phyloP scores from a whole-genome alignment of 1,140 invertebrate genomes.

The Tetragonula clypearis region DNA sequence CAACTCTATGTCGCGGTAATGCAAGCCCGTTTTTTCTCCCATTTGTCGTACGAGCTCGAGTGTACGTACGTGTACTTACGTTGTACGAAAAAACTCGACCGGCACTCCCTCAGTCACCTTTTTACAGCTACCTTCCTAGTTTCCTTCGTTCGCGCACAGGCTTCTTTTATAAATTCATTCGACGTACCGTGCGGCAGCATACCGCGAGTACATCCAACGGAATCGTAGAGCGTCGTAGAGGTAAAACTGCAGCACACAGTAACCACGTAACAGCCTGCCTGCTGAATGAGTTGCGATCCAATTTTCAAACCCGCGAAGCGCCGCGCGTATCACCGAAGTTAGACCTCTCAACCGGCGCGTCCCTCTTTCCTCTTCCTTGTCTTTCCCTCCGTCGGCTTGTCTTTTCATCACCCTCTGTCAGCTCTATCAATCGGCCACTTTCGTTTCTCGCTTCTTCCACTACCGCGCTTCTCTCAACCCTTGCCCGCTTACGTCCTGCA shows the following conservation, averaged over 20 bases:
- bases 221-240: neutral
- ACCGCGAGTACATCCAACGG: neutral
- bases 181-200: neutral
- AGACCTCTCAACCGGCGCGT: neutral
- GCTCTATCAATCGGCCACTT: neutral
- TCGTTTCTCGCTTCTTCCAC: conserved; percentile 22
- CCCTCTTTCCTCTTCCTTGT: neutral
- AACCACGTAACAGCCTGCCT: neutral
- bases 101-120: neutral
- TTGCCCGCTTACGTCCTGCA: too few relatives aligned
- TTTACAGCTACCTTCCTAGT: neutral
- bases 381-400: neutral
- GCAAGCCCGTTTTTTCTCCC: neutral
- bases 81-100: neutral
- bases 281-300: neutral
- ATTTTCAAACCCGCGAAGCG: neutral
- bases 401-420: neutral
- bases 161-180: conserved; percentile 3
- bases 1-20: neutral
- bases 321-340: neutral
- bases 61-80: neutral
- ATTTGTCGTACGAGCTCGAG: neutral
- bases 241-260: neutral
- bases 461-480: neutral
- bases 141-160: neutral